Conservation (phyloP, 2,797 vertebrate genomes). For the Pogoniulus pusillus region DNA sequence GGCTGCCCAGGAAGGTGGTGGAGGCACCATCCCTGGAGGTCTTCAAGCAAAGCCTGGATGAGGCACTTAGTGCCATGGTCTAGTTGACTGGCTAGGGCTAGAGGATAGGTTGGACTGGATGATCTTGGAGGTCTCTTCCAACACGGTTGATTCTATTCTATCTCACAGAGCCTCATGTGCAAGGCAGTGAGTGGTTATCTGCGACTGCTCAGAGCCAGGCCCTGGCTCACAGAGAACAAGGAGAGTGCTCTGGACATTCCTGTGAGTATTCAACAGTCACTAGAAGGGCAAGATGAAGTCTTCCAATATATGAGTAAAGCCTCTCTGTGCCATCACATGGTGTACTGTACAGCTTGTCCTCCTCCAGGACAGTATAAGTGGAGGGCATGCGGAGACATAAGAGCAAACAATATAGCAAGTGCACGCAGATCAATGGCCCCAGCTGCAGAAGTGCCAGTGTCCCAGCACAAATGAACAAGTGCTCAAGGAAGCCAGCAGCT, state of each 20-base stretch:
- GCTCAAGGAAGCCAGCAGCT: not conserved
- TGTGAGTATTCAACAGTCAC: slow-evolving; percentile 1
- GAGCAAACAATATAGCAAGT: not conserved
- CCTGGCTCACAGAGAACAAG: not conserved
- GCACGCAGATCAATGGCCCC: not conserved
- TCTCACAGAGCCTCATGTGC: not conserved
- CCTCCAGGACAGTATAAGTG: not conserved
- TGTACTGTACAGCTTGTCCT: not conserved
- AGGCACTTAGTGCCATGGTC: no score
- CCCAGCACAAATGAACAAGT: not conserved
- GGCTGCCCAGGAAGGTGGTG: no score
- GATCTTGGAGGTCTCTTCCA: no score
- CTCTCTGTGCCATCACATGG: not conserved
- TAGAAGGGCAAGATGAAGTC: not conserved
- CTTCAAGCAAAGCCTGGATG: no score
- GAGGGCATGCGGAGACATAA: not conserved
- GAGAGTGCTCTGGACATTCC: not conserved
- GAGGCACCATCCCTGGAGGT: no score
- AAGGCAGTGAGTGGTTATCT: not conserved
- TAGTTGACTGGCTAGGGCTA: no score
- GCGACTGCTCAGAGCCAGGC: not conserved
- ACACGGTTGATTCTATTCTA: no score
- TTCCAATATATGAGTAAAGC: not conserved
- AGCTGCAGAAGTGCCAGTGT: not conserved
- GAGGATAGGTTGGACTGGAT: no score